These are phyloP conservation scores for Urophycis tenuis DNA, from an alignment of 2,797 vertebrate genomes.

Conservation along the genomic window DNA sequence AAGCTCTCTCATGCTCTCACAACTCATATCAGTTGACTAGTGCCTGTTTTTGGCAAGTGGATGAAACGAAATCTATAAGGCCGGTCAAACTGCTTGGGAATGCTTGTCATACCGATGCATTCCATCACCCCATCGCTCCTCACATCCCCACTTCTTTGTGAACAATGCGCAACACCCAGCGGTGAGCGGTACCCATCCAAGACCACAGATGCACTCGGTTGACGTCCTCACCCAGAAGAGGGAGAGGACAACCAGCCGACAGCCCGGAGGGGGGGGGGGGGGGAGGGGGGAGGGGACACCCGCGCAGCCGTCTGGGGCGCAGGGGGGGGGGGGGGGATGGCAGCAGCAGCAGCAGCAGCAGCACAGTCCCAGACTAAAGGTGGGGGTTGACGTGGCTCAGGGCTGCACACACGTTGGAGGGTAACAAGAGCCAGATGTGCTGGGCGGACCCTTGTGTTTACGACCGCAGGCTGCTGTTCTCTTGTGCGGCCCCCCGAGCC, in stretches of 20 bases:
- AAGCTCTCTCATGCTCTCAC: neutral
- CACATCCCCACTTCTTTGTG: too few relatives aligned
- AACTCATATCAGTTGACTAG: neutral
- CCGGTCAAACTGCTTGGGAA: neutral
- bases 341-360: too few relatives aligned
- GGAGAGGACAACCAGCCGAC: too few relatives aligned
- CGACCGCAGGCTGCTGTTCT: conserved; percentile 45
- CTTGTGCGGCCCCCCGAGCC: neutral
- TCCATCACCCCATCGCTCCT: too few relatives aligned
- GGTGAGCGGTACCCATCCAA: too few relatives aligned
- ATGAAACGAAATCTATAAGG: neutral
- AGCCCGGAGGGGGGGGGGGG: too few relatives aligned
- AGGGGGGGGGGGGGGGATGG: neutral
- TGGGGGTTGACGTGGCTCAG: conserved; percentile 52
- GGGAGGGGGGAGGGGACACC: conserved; percentile 49
- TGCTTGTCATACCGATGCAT: neutral
- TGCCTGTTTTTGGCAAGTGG: neutral
- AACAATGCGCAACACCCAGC: too few relatives aligned
- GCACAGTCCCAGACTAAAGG: conserved; percentile 28
- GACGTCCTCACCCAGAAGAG: too few relatives aligned
- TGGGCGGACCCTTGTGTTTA: conserved; percentile 54
- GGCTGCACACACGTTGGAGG: conserved; percentile 60
- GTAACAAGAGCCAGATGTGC: conserved; percentile 75
- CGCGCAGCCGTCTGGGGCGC: conserved; percentile 26
- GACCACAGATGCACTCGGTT: neutral